Base-by-base conservation (phyloP, 2,797 vertebrate genomes). In the Ataeniobius toweri region DNA sequence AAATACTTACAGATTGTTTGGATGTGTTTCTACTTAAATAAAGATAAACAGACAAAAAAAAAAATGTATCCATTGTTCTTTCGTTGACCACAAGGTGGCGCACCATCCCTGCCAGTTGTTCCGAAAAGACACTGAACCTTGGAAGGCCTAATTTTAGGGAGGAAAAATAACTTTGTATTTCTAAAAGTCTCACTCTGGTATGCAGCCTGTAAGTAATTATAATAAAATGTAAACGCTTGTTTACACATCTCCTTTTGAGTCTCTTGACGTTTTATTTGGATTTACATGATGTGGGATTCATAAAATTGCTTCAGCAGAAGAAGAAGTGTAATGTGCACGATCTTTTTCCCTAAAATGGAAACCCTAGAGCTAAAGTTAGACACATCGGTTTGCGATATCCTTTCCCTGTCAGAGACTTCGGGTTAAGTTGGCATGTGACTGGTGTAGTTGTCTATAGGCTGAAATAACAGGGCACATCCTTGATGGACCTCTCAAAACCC, bases 241-340 rank as follows among this genome's bases (percentile, higher is more conserved):
- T 88, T 90, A 88, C 36, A 61, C 73, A 8, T 82, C 67, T 55
- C 71, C 53, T 80, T 92, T 82, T 83, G 77, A 89, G 85, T 87
- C 73, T 75, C 65, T 82, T 88, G 85, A 89, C 78, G 73, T 91
- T 87, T 91, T 90, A 91, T 91, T 90, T 91, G 86, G 78, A 83
- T 88, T 89, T 50, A 71, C 79, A 77, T 83, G 73, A 86, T 71
- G 73, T 69, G 51, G 53, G 81, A 83, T 77, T 86, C 53, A 73
- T 85, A 80, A 88, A 93, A 92, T 79, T 7, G 75, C 39, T 87
- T 86, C 73, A 75, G 84, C 89, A 79, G 81, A 81, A 87, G 84
- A 90, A 79, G 81, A 81, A 87, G 85, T 85, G 84, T 76, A 83
- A 80, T 84, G 75, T 85, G 81, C 18, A 8, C 71, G 74, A 83